These are phyloP conservation scores for Hydrolagus colliei DNA, from an alignment of 2,797 vertebrate genomes.

Conservation along the genomic window DNA sequence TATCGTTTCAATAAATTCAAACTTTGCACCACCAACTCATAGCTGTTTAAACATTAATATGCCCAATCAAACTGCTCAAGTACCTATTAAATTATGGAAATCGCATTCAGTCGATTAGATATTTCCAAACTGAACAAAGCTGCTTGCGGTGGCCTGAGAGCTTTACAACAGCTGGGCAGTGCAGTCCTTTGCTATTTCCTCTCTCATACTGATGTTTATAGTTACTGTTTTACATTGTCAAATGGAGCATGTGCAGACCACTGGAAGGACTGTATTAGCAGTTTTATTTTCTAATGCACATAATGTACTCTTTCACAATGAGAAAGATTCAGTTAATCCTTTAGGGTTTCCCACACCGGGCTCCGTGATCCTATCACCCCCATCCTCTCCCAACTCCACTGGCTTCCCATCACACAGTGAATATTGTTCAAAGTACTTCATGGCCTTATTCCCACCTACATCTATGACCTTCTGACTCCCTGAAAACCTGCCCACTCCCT, in stretches of 20 bases:
- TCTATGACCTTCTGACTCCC: no score
- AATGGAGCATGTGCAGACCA: no score
- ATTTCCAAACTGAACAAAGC: not conserved
- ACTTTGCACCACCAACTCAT: not conserved
- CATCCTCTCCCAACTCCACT: no score
- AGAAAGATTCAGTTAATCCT: not conserved
- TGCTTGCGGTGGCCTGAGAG: not conserved
- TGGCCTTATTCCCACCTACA: no score
- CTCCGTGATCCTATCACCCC: no score
- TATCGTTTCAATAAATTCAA: not conserved
- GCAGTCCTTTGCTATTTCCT: not conserved
- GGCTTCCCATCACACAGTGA: no score
- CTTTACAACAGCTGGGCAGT: not conserved
- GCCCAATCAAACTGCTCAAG: not conserved
- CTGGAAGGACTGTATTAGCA: not conserved
- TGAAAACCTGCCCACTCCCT: no score
- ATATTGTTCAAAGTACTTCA: no score
- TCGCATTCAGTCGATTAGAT: not conserved
- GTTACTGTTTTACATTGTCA: not conserved
- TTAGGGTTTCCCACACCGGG: not conserved
- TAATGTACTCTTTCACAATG: not conserved
- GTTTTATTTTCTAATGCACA: not conserved
- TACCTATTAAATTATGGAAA: conserved; percentile 15
- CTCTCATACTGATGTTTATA: not conserved
- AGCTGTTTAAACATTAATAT: conserved; percentile 1